Conservation (phyloP, 2,797 vertebrate species). For the Sebastes umbrosus region DNA sequence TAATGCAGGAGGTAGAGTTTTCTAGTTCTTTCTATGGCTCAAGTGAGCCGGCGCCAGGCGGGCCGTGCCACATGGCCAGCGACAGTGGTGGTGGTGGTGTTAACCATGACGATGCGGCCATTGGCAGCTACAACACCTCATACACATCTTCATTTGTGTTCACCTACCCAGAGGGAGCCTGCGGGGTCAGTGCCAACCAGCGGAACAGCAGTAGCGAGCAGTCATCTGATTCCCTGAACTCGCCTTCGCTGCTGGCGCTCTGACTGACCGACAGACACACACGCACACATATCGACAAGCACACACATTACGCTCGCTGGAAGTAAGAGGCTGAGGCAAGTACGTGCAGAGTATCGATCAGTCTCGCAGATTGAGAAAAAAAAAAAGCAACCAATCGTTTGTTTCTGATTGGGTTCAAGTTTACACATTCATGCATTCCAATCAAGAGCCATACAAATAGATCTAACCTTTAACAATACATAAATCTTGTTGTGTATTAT, state of each 20-base stretch:
- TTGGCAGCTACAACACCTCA: conserved; percentile 91
- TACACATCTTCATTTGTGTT: conserved; percentile 99
- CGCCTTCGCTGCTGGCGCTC: conserved; percentile 96
- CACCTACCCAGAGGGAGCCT: conserved; percentile 99
- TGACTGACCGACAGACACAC: conserved; percentile 82
- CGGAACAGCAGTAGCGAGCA: conserved; percentile 98
- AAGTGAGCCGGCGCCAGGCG: conserved; percentile 85
- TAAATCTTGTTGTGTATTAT: conserved; percentile 16
- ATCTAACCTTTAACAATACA: conserved; percentile 10
- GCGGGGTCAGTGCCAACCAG: conserved; percentile 93
- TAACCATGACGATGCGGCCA: conserved; percentile 77
- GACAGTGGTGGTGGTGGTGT: conserved; percentile 78
- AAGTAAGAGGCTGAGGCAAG: conserved; percentile 53
- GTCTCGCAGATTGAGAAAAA: conserved; percentile 43
- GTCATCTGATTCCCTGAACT: conserved; percentile 97
- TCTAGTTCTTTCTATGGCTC: conserved; percentile 95
- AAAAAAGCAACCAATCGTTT: conserved; percentile 24
- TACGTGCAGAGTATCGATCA: conserved; percentile 38
- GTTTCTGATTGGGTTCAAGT: conserved; percentile 53
- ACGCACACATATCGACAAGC: conserved; percentile 47
- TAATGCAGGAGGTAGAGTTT: conserved; percentile 93
- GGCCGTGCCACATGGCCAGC: conserved; percentile 86
- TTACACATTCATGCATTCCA: conserved; percentile 53
- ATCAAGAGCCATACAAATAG: conserved; percentile 54
- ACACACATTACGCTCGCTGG: conserved; percentile 52